Conservation (phyloP, 2,113 vertebrate genomes). For the Guaruba guarouba region DNA sequence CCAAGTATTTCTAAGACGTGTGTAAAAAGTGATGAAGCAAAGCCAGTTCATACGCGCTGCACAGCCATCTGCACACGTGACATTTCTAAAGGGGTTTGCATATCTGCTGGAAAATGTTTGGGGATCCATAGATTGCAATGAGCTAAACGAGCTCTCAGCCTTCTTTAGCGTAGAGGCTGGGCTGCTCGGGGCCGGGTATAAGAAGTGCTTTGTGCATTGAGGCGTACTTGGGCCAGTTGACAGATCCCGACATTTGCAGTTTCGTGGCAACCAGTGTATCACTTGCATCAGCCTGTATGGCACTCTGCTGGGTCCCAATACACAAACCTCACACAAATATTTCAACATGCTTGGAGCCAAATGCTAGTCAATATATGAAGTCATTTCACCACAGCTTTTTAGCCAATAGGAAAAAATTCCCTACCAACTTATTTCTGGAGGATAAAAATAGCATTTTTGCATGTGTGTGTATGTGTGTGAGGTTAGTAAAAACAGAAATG, state of each 20-base stretch:
- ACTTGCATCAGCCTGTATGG: neutral
- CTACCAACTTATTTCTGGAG: neutral
- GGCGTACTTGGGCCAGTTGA: neutral
- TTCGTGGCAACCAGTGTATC: neutral
- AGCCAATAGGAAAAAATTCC: conserved; percentile 4
- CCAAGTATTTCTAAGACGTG: neutral
- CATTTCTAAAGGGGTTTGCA: neutral
- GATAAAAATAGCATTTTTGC: conserved; percentile 14
- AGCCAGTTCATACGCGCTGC: accelerated
- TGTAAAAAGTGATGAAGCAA: conserved; percentile 3
- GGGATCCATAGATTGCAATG: neutral
- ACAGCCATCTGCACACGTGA: accelerated
- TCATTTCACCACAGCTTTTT: conserved; percentile 8
- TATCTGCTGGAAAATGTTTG: neutral
- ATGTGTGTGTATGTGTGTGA: neutral
- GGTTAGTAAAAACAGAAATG: conserved; percentile 38
- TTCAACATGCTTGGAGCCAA: conserved; percentile 28
- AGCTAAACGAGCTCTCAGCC: neutral
- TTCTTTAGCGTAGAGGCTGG: neutral
- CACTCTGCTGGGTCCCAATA: neutral
- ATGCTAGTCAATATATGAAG: conserved; percentile 24
- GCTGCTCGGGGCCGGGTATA: accelerated
- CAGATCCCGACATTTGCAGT: neutral
- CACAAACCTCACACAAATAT: conserved; percentile 40
- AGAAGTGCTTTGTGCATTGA: conserved; percentile 21